Conservation (phyloP, 2,113 vertebrate genomes). For the Henicopernis longicauda region DNA sequence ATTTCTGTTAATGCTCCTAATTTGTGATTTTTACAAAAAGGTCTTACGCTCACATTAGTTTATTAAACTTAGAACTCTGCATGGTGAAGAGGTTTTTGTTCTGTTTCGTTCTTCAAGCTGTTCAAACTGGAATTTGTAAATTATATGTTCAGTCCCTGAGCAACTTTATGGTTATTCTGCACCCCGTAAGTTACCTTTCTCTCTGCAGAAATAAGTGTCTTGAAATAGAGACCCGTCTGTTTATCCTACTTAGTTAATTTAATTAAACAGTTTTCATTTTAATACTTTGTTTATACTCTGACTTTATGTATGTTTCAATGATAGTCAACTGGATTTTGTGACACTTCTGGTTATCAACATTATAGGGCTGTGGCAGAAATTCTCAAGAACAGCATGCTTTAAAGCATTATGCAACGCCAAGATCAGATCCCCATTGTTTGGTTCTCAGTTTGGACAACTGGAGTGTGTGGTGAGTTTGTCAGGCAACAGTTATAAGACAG, state of each 20-base stretch:
- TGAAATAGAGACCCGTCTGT: not conserved
- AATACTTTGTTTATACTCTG: not conserved
- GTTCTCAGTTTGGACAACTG: conserved; percentile 89
- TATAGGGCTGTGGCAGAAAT: conserved; percentile 87
- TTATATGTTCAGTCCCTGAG: not conserved
- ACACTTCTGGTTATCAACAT: conserved; percentile 36
- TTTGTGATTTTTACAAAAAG: not conserved
- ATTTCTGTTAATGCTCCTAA: not conserved
- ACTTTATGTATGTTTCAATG: not conserved
- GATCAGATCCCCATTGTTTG: conserved; percentile 88
- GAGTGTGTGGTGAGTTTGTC: conserved; percentile 88
- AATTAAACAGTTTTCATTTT: not conserved
- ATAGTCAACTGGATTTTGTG: conserved; percentile 24
- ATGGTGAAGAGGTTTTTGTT: not conserved
- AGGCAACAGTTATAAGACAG: not conserved
- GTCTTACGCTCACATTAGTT: not conserved
- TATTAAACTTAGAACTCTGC: not conserved
- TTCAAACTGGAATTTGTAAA: not conserved
- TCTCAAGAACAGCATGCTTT: conserved; percentile 87
- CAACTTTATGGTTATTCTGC: not conserved
- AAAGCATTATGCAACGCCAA: conserved; percentile 86
- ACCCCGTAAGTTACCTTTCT: not conserved
- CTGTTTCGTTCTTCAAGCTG: not conserved
- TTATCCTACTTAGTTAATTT: not conserved
- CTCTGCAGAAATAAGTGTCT: not conserved